Conservation (phyloP, 2,888 invertebrate species). For the Sminthurinus aureus region DNA sequence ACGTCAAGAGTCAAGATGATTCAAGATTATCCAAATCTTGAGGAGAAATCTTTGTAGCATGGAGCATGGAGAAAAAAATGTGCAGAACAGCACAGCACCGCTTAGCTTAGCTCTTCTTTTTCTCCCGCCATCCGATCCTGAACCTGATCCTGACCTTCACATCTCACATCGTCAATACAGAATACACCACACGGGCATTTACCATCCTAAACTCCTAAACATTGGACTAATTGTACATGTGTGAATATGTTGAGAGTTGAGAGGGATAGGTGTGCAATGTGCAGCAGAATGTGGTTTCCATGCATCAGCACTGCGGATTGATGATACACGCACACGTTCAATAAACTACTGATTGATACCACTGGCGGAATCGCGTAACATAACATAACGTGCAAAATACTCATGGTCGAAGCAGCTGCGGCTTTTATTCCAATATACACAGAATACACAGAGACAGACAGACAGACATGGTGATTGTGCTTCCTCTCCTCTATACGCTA, state of each 20-base stretch:
- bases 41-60: background rate
- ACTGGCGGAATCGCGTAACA: conserved; percentile 24
- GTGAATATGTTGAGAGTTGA: background rate
- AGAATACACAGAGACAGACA: background rate
- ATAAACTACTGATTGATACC: conserved; percentile 45
- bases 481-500: background rate
- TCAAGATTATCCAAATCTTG: conserved; percentile 20
- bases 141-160: background rate
- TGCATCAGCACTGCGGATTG: background rate
- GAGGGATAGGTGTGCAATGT: background rate
- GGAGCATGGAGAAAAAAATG: background rate
- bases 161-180: conserved; percentile 8
- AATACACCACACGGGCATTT: too few relatives aligned
- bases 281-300: conserved; percentile 8
- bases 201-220: background rate
- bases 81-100: background rate
- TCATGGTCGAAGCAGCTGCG: conserved; percentile 38
- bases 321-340: conserved; percentile 30
- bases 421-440: conserved; percentile 27
- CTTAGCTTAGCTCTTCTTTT: background rate
- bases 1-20: conserved; percentile 27
- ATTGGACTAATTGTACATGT: background rate
- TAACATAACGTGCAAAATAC: conserved; percentile 42
- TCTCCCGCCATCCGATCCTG: background rate
- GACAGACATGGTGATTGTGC: background rate